phyloP scores from a whole-genome alignment of 1,140 invertebrate species.

The Micrasema minimum region DNA sequence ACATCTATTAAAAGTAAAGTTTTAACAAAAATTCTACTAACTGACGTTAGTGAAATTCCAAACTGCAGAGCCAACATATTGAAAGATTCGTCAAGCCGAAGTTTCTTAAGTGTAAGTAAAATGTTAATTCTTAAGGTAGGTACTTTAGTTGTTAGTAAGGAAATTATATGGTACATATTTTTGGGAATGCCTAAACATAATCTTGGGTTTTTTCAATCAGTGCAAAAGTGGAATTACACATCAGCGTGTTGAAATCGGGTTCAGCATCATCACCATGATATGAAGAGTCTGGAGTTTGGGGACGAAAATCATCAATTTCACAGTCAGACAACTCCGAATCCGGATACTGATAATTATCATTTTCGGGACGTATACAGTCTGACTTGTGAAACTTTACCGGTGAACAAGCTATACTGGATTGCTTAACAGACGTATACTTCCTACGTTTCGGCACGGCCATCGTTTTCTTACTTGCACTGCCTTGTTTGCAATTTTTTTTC shows the following conservation, averaged over 20 bases:
- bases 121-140: background rate
- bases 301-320: background rate
- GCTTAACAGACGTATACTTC: background rate
- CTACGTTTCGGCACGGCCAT: background rate
- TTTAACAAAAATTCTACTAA: background rate
- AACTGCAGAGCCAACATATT: background rate
- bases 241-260: background rate
- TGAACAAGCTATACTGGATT: background rate
- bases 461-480: background rate
- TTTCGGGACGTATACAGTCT: background rate
- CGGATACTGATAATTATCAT: background rate
- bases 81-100: background rate
- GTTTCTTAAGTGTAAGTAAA: constrained; percentile 2
- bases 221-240: background rate
- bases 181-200: no score
- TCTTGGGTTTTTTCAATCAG: background rate
- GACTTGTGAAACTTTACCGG: background rate
- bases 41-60: background rate
- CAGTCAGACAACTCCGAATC: background rate
- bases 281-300: background rate
- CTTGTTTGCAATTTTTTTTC: background rate
- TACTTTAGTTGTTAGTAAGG: no score
- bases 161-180: no score
- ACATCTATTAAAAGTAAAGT: background rate
- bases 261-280: background rate